Evolutionary conservation across 2,888 invertebrate species (phyloP), one percentile per base, ranked within the genome.

Genomic region (Diaphora mendica): DNA sequence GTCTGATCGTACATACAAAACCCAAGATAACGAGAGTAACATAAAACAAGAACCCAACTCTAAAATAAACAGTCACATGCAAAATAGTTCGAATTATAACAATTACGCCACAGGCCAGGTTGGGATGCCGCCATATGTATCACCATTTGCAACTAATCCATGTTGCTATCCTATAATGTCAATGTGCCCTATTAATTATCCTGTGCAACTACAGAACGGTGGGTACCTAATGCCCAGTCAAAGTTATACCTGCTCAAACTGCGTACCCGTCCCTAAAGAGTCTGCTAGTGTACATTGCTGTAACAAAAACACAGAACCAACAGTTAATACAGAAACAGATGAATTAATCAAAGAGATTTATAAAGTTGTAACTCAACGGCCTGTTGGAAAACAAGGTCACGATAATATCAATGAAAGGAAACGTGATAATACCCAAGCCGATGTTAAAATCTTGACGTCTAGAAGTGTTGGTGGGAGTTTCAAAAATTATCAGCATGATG

Each of bases 271-370:
- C 72, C 80, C 84, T 4, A 90, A 89, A 80, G 90, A 91, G 65
- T 77, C 80, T 26, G 77, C 81, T 39, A 81, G 74, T 33, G 86
- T 85, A 59, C 87, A 87, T 55, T 80, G 85, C 30, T 79, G 79
- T 71, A 83, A 79, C 69, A 76, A 82, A 33, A 85, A 82, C 64
- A 86, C 81, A 62, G 84, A 86, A n/a, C 73, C 82, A 51, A 30
- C 48, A 3, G 59, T 71, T 17, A 68, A 65, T n/a, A 88, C 86
- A 35, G 92, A 93, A 81, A 95, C 94, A 23, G 93, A 94, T 59
- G 88, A 93, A 77, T 84, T 95, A 3, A 92, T 95, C 59, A 94
- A 94, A 85, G 92, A 95, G 85, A 95, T 95, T 74, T 93, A 95
- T 77, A 93, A 94, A 77, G 90, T 88, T 66, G 92, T 95, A 4